phyloP scores from a whole-genome alignment of 2,797 vertebrate species.

The Aulostomus chinensis region DNA sequence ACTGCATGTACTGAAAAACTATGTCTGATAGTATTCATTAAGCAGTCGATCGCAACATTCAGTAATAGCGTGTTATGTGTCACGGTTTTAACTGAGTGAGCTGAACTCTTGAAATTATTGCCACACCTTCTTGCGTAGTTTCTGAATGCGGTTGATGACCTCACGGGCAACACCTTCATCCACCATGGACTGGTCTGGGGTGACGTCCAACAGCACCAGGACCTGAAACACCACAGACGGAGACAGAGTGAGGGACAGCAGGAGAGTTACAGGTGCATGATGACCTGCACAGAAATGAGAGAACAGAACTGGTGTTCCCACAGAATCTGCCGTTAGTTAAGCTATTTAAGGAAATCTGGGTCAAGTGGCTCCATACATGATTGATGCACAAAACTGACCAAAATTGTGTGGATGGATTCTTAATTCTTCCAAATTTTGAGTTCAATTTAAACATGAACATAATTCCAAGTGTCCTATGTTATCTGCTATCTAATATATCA shows the following conservation, averaged over 20 bases:
- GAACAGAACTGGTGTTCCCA: background rate
- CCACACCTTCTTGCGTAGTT: slow-evolving; percentile 95
- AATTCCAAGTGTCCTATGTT: no score
- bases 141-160: slow-evolving; percentile 98
- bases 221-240: slow-evolving; percentile 76
- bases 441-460: no score
- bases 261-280: background rate
- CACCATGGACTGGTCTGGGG: slow-evolving; percentile 95
- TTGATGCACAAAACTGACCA: no score
- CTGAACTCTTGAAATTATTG: slow-evolving; percentile 38
- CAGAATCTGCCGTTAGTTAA: no score
- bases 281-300: background rate
- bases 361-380: no score
- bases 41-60: slow-evolving; percentile 58
- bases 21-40: slow-evolving; percentile 37
- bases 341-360: no score
- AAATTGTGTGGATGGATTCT: no score
- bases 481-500: no score
- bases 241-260: background rate
- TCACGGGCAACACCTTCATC: slow-evolving; percentile 96
- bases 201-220: slow-evolving; percentile 90
- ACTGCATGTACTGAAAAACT: slow-evolving; percentile 21
- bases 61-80: slow-evolving; percentile 50
- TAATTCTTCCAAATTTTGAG: no score
- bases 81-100: no score